Conservation (phyloP, 2,113 vertebrate species). For the Orcinus orca region DNA sequence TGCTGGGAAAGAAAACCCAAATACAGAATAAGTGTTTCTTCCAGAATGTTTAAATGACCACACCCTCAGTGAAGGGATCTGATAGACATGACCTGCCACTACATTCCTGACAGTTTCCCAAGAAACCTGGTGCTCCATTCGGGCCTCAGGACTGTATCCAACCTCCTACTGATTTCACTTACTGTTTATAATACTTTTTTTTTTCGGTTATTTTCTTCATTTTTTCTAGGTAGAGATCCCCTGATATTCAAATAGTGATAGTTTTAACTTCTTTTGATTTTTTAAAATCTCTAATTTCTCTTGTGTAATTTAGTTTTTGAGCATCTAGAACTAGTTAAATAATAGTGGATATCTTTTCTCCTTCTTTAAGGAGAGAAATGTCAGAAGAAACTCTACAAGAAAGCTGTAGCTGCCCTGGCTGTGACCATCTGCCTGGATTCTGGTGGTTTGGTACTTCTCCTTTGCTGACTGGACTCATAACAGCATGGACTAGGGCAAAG, state of each 20-base stretch:
- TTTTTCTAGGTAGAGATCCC: neutral
- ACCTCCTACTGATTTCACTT: neutral
- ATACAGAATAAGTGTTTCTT: slow-evolving; percentile 1
- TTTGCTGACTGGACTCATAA: neutral
- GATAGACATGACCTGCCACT: neutral
- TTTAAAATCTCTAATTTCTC: neutral
- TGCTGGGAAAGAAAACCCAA: neutral
- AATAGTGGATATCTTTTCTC: neutral
- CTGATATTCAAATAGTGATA: neutral
- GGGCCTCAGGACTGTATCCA: neutral
- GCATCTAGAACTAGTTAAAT: neutral
- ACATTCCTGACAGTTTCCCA: neutral
- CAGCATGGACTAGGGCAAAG: neutral
- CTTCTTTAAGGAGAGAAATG: neutral
- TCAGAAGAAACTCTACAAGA: neutral
- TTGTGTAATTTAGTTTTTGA: neutral
- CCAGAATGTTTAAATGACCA: neutral
- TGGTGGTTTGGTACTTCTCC: neutral
- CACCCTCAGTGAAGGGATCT: neutral
- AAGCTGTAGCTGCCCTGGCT: neutral
- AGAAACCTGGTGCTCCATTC: neutral
- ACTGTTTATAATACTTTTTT: neutral
- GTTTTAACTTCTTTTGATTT: neutral
- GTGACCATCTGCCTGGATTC: neutral
- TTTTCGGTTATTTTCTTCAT: neutral